phyloP scores from a whole-genome alignment of 2,113 vertebrate species.

The Dicaeum eximium region DNA sequence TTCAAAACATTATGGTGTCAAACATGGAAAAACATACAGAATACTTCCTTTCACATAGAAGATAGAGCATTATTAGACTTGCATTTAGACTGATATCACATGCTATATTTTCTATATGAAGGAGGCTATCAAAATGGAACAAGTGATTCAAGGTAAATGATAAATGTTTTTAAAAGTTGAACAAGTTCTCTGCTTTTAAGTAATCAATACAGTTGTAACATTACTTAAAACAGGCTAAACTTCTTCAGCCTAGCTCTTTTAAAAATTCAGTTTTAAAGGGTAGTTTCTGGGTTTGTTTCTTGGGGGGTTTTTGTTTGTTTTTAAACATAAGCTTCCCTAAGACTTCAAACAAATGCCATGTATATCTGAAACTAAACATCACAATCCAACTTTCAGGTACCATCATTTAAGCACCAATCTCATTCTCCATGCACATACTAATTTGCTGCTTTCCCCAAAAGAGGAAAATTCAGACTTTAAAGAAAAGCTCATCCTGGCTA shows the following conservation, averaged over 20 bases:
- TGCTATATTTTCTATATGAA: conserved; percentile 81
- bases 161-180: conserved; percentile 75
- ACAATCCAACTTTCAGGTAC: neutral
- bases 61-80: conserved; percentile 59
- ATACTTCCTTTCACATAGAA: conserved; percentile 82
- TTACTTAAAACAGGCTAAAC: conserved; percentile 67
- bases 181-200: conserved; percentile 62
- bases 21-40: conserved; percentile 82
- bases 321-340: neutral
- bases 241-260: conserved; percentile 43
- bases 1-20: conserved; percentile 88
- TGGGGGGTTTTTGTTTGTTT: neutral
- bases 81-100: conserved; percentile 20
- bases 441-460: neutral
- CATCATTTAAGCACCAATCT: neutral
- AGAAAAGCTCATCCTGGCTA: neutral
- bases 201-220: neutral
- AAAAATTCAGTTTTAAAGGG: neutral
- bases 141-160: conserved; percentile 77
- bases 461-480: neutral
- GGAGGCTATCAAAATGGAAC: conserved; percentile 81
- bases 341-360: neutral
- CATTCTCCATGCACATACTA: neutral
- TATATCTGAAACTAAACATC: neutral
- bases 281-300: neutral